phyloP scores from a whole-genome alignment of 2,888 invertebrate species.

The Apotomis betuletana region DNA sequence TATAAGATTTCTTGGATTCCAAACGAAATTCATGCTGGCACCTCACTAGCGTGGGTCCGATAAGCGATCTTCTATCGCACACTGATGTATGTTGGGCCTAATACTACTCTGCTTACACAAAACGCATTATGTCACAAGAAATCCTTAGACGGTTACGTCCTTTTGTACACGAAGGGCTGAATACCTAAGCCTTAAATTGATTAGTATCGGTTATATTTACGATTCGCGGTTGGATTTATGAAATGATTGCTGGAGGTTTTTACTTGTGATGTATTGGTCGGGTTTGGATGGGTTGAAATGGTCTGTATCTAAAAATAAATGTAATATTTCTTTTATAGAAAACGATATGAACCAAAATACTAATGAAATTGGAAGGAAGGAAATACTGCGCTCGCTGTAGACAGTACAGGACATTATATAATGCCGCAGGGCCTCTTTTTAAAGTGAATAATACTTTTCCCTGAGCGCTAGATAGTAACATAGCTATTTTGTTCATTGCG shows the following conservation, averaged over 20 bases:
- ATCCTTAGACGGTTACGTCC: background rate
- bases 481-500: too few species aligned
- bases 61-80: constrained; percentile 65
- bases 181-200: constrained; percentile 42
- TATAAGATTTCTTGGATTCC: too few species aligned
- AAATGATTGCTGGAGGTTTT: constrained; percentile 13
- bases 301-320: background rate
- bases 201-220: constrained; percentile 42
- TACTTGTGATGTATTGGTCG: constrained; percentile 14
- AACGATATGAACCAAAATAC: too few species aligned
- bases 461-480: too few species aligned
- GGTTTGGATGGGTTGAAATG: background rate
- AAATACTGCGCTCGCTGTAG: too few species aligned
- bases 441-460: too few species aligned
- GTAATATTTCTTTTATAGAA: too few species aligned
- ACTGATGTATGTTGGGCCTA: constrained; percentile 60
- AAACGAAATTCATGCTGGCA: constrained; percentile 15
- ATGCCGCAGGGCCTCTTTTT: too few species aligned
- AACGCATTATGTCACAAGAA: constrained; percentile 1
- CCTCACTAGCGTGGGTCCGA: constrained; percentile 46
- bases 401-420: too few species aligned
- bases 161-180: background rate
- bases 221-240: constrained; percentile 32
- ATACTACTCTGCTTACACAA: constrained; percentile 45
- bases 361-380: too few species aligned